A percentile compares a stretch with the other conserved stretches of the same genome.
Evolutionary conservation across 2,797 vertebrate species (phyloP).

Genomic region (Crenuchus spilurus): DNA sequence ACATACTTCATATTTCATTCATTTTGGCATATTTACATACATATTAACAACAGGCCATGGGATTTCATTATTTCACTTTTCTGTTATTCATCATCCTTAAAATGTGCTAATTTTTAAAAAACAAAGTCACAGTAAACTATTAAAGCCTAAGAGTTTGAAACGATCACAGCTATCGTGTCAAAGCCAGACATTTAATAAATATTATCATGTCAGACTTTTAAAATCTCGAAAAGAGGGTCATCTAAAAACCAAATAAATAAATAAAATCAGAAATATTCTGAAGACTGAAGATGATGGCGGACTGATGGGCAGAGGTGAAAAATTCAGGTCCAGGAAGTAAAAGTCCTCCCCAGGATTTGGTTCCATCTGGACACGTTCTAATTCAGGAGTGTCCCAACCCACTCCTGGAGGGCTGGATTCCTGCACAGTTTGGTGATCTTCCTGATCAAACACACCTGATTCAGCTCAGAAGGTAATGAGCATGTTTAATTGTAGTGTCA

Average conservation of each 20-base stretch:
- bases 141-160: constrained; percentile 66
- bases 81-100: constrained; percentile 52
- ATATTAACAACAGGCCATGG: constrained; percentile 58
- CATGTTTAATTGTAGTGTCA: too few species aligned
- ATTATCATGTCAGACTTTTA: constrained; percentile 58
- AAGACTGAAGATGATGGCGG: constrained; percentile 1
- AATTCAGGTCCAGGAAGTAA: too few species aligned
- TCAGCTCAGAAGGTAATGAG: too few species aligned
- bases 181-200: constrained; percentile 70
- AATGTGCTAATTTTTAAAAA: constrained; percentile 63
- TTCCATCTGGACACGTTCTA: too few species aligned
- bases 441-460: too few species aligned
- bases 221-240: constrained; percentile 39
- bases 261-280: constrained; percentile 36
- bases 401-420: too few species aligned
- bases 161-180: too few species aligned
- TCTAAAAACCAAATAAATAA: constrained; percentile 66
- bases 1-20: constrained; percentile 75
- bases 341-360: too few species aligned
- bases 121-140: constrained; percentile 71
- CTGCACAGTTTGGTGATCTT: too few species aligned
- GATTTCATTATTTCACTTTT: constrained; percentile 49
- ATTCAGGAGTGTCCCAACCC: too few species aligned
- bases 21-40: constrained; percentile 64
- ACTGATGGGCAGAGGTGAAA: too few species aligned